Evolutionary conservation across 2,888 invertebrate genomes (phyloP), one percentile per base, ranked within the genome.

Genomic region (Drosophila planitibia): DNA sequence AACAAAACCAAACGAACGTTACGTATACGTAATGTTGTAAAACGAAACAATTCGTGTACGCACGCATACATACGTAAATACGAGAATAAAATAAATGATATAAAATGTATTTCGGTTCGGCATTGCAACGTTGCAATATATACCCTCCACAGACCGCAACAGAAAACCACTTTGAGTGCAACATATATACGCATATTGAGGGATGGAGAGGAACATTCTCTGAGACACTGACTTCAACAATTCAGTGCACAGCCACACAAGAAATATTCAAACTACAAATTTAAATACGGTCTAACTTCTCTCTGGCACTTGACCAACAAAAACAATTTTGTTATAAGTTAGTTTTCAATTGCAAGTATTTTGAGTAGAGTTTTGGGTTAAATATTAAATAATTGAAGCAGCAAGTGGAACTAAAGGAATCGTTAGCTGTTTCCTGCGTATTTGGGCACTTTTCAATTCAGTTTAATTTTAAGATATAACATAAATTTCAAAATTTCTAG

Each of bases 21-120:
- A 69, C 83, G 84, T 86, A 83, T 85, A 86, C 81, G 85, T 79
- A 85, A 82, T 82, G 74, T 73, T 53, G 58, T 75, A 62, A 68
- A 75, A 73, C 53, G 80, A 76, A 87, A 71, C 82, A 87, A 84
- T 84, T 76, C 82, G 70, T 54, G 37, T 37, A 65, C 67, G 65
- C 59, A 61, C 51, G 55, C 44, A 32, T 37, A 61, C 47, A 41
- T 47, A 51, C 28, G 39, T 44, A 44, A 19, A 61, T 47, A 65
- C 37, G 68, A 39, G 14, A 28, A 66, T 66, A 60, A 74, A 82
- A 83, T 81, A 82, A 76, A 79, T 84, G 85, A 84, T 87, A 85
- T 84, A 84, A 84, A 84, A 82, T 87, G 85, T 87, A 73, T 82
- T 82, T 77, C 67, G 75, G 41, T 67, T 59, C 70, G 54, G 47